Percentiles rank a stretch among this genome's conserved stretches.
Conservation (phyloP, 2,797 vertebrate species). For the Malacoraja senta region DNA sequence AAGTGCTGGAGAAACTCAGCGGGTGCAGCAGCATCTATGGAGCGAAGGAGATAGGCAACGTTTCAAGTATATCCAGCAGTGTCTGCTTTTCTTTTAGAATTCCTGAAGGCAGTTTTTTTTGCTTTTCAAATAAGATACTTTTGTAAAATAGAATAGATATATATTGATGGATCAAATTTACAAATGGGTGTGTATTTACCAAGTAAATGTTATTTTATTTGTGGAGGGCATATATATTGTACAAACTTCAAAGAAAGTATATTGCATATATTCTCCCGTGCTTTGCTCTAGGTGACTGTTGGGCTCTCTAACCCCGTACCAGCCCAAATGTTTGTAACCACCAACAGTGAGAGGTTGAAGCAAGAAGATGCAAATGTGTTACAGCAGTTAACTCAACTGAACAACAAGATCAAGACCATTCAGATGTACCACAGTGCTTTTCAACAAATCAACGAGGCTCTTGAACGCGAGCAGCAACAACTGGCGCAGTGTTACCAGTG, state of each 20-base stretch:
- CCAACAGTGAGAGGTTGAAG: constrained; percentile 4
- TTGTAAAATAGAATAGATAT: background rate
- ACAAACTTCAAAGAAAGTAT: background rate
- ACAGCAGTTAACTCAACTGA: background rate
- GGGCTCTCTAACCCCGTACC: background rate
- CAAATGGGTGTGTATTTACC: background rate
- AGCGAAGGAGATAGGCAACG: too few relatives aligned
- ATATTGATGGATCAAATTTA: background rate
- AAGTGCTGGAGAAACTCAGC: too few relatives aligned
- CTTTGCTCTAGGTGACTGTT: background rate
- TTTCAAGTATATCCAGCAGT: too few relatives aligned
- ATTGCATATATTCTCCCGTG: background rate
- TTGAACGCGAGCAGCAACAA: background rate
- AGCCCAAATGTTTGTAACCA: background rate
- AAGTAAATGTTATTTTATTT: background rate
- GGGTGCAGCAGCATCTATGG: too few relatives aligned
- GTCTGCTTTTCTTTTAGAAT: too few relatives aligned
- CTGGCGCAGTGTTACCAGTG: background rate
- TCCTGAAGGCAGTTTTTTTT: too few relatives aligned
- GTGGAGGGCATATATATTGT: background rate
- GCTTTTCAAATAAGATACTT: background rate
- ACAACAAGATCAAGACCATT: background rate
- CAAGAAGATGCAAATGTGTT: constrained; percentile 26
- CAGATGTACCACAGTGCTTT: constrained; percentile 11
- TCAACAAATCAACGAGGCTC: background rate